Percentiles rank a stretch among this genome's conserved stretches.
phyloP scores from a whole-genome alignment of 2,113 vertebrate species.

The Ploceus nigricollis region DNA sequence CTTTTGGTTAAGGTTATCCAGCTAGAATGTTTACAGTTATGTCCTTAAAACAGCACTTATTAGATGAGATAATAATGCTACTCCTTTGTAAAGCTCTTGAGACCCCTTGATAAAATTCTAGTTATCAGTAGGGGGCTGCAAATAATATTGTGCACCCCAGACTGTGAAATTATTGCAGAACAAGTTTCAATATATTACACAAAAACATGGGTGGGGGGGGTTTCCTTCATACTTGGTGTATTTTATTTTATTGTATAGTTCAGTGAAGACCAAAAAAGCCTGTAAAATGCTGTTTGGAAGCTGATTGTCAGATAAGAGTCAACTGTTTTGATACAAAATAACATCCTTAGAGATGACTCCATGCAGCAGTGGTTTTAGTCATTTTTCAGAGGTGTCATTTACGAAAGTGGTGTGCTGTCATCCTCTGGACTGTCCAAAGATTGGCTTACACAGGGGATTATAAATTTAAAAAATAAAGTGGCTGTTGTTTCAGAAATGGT shows the following conservation, averaged over 20 bases:
- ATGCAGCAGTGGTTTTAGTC: background rate
- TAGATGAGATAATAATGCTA: background rate
- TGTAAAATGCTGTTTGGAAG: background rate
- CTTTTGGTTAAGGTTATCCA: background rate
- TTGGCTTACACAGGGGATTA: background rate
- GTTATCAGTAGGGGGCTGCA: background rate
- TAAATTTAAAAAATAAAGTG: background rate
- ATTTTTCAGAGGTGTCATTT: background rate
- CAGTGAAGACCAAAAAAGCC: background rate
- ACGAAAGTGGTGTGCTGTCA: background rate
- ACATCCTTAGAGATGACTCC: background rate
- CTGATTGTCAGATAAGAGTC: background rate
- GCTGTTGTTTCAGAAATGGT: background rate
- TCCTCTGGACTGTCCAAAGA: background rate
- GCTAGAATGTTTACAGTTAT: background rate
- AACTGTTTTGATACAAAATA: background rate
- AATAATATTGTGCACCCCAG: background rate
- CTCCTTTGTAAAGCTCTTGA: background rate
- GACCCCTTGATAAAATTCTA: background rate
- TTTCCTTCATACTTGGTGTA: background rate
- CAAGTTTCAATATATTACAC: background rate
- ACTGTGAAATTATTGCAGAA: background rate
- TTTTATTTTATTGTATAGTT: background rate
- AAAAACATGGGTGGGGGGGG: accelerated
- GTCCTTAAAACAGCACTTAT: background rate